A percentile compares a stretch with the other conserved stretches of the same genome.
phyloP scores from a whole-genome alignment of 2,888 invertebrate species.

The Cosmia pyralina region DNA sequence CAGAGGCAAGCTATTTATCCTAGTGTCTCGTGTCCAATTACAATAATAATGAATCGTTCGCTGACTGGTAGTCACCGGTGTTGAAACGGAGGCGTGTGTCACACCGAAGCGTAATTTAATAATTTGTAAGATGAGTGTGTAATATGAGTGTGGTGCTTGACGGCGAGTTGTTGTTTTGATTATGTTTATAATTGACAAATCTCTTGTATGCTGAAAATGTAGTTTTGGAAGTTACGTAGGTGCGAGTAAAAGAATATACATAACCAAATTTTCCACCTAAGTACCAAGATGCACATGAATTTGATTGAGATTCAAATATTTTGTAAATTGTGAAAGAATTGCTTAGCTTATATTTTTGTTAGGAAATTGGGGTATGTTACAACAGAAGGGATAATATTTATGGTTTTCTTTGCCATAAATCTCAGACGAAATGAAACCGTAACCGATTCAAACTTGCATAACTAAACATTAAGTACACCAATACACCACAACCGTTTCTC shows the following conservation, averaged over 20 bases:
- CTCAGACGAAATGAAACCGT: conserved; percentile 5
- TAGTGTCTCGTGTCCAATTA: conserved; percentile 82
- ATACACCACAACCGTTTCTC: conserved; percentile 44
- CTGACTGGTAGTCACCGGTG: conserved; percentile 72
- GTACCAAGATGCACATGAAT: not conserved
- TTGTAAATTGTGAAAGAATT: not conserved
- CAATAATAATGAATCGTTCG: conserved; percentile 81
- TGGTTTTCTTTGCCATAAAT: not conserved
- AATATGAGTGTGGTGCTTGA: conserved; percentile 24
- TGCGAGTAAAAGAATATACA: not conserved
- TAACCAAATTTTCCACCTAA: not conserved
- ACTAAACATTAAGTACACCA: conserved; percentile 20
- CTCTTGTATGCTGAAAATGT: not conserved
- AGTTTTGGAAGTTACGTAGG: not conserved
- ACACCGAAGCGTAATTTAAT: conserved; percentile 66
- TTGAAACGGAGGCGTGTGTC: conserved; percentile 71
- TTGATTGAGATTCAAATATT: not conserved
- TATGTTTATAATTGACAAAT: not conserved
- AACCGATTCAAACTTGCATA: conserved; percentile 22
- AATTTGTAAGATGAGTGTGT: conserved; percentile 43
- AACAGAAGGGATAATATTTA: not conserved
- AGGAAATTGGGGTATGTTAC: not conserved
- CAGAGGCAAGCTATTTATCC: conserved; percentile 78
- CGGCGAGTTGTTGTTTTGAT: conserved; percentile 4
- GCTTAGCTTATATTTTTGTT: not conserved